Evolutionary conservation across 2,797 vertebrate species (phyloP).

Genomic region (Molossus alvarezi): DNA sequence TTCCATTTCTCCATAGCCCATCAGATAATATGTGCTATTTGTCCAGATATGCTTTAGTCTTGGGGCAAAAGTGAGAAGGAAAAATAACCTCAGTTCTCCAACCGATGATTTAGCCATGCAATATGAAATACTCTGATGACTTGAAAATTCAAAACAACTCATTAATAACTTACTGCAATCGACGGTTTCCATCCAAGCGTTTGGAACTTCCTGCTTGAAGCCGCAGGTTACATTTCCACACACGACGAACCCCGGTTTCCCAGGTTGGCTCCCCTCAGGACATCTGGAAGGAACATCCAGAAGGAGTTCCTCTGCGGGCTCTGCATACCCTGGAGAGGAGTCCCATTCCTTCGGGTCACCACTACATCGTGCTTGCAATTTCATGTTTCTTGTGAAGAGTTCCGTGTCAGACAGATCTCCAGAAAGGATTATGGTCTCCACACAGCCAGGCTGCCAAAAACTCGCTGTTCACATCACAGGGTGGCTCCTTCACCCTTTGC

Average conservation of each 20-base stretch:
- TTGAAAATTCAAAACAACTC: conserved; percentile 5
- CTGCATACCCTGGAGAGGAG: conserved; percentile 42
- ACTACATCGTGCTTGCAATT: conserved; percentile 62
- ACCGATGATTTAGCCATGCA: not conserved
- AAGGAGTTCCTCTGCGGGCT: conserved; percentile 62
- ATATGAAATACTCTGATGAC: conserved; percentile 27
- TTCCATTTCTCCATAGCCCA: not conserved
- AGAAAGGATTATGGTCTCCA: conserved; percentile 68
- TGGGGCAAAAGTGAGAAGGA: conserved; percentile 11
- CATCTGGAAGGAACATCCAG: conserved; percentile 69
- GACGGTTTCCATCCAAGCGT: not conserved
- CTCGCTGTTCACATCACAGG: conserved; percentile 61
- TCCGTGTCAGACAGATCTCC: conserved; percentile 58
- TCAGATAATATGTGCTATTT: not conserved
- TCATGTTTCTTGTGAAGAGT: conserved; percentile 51
- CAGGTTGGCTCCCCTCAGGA: conserved; percentile 72
- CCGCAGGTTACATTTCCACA: not conserved
- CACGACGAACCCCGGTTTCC: not conserved
- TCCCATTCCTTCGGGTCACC: conserved; percentile 68
- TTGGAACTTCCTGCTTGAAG: conserved; percentile 23
- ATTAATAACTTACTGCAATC: not conserved
- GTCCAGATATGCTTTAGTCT: conserved; percentile 20
- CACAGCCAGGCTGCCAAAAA: conserved; percentile 67
- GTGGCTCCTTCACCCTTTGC: conserved; percentile 44
- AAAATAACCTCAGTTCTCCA: conserved; percentile 9